Conservation (phyloP, 2,797 vertebrate species). For the Pipistrellus pygmaeus region DNA sequence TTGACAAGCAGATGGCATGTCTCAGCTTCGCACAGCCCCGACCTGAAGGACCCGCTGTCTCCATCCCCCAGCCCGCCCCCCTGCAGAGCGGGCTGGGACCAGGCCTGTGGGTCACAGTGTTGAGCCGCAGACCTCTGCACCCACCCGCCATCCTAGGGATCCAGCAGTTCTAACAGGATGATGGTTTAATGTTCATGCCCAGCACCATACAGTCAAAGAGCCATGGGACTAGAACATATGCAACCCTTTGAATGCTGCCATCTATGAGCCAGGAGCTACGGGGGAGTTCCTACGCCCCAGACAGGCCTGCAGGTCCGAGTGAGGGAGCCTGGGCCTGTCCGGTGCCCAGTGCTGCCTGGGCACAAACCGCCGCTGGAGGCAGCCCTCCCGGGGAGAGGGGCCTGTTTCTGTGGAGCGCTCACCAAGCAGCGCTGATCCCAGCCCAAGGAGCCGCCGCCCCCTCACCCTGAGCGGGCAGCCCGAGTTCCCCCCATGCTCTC, state of each 20-base stretch:
- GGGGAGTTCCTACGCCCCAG: not conserved
- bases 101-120: not conserved
- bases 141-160: not conserved
- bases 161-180: not conserved
- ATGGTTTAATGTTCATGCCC: not conserved
- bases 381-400: not conserved
- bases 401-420: not conserved
- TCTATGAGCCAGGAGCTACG: not conserved
- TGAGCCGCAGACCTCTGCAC: not conserved
- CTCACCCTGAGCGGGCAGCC: not conserved
- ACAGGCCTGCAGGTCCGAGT: not conserved
- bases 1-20: not conserved
- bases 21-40: not conserved
- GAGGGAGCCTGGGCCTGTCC: too few species aligned
- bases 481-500: not conserved
- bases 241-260: not conserved
- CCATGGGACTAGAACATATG: not conserved
- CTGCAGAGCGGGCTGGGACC: not conserved
- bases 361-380: not conserved
- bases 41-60: too few species aligned
- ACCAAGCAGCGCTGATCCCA: not conserved
- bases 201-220: not conserved
- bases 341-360: too few species aligned
- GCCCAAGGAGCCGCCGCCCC: not conserved
- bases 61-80: rapidly evolving